Conservation (phyloP, 2,113 vertebrate genomes). For the Leptosomus discolor region DNA sequence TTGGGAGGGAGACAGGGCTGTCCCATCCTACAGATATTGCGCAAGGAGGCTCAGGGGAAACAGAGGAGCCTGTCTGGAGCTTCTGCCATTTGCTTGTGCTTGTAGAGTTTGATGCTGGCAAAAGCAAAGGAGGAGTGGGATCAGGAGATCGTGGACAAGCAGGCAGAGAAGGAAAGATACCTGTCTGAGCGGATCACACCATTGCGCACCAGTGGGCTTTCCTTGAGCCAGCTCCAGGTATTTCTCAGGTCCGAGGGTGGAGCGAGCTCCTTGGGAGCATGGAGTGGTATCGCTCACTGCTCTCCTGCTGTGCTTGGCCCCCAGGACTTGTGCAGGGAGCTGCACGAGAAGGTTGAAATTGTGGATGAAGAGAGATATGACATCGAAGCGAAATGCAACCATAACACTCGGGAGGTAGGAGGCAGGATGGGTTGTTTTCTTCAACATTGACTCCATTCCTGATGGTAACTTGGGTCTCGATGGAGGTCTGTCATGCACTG, state of each 20-base stretch:
- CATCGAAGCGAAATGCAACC: slow-evolving; percentile 90
- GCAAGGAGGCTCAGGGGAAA: neutral
- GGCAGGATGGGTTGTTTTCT: neutral
- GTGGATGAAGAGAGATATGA: slow-evolving; percentile 94
- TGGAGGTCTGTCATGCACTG: neutral
- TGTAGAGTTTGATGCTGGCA: slow-evolving; percentile 90
- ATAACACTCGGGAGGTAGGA: slow-evolving; percentile 88
- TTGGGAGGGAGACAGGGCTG: neutral
- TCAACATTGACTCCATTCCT: rapidly evolving
- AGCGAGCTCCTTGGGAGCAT: neutral
- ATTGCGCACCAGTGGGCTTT: slow-evolving; percentile 74
- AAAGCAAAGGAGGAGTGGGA: slow-evolving; percentile 93
- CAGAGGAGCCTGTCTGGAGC: neutral
- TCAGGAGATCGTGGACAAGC: slow-evolving; percentile 84
- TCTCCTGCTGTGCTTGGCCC: neutral
- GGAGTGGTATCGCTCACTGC: rapidly evolving
- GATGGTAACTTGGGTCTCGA: rapidly evolving
- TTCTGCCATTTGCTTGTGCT: neutral
- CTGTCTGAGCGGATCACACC: slow-evolving; percentile 82
- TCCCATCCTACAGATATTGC: neutral
- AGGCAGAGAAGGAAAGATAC: slow-evolving; percentile 86
- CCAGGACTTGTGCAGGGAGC: slow-evolving; percentile 89
- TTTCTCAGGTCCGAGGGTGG: rapidly evolving
- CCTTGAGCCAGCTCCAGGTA: slow-evolving; percentile 87
- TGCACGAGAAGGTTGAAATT: slow-evolving; percentile 85